Base-by-base conservation (phyloP, 2,113 vertebrate species). In the Mormyrus iriodes region DNA sequence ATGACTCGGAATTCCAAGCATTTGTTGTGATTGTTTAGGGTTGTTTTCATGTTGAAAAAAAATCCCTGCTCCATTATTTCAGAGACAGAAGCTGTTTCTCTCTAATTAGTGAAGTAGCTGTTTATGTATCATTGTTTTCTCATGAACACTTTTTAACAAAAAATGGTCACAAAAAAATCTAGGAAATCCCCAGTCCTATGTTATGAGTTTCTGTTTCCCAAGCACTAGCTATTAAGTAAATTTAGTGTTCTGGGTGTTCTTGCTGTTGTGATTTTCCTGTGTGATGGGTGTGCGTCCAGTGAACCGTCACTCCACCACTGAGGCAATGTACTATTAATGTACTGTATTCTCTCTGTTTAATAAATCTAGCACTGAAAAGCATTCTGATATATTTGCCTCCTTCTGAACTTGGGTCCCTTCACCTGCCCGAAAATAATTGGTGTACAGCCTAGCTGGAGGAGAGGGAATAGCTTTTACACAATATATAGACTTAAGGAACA, bases 41-140 rank as follows among this genome's bases (percentile, higher is more conserved):
- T 10, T 84, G 44, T 84, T 84, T 84, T 44, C 82, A n/a, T 84
- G n/a, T 24, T 48, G 15, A 48, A 84, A 84, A 84, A 84, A 84
- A 84, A 12, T 69, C 82, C 82, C 82, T n/a, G 39, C 42, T 84
- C 82, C 82, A 84, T 84, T 84, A 84, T 42, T 84, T 84, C 82
- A 84, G 35, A 84, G 82, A 39, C 35, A 39, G 82, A 48, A 46
- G 82, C 39, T n/a, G n/a, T 84, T 46, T 42, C 44, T 46, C 82
- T 84, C 82, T 48, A 44, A 48, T 84, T 48, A 84, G 39, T 84
- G 76, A 82, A 82, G 42, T 82, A 44, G 39, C 19, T 84, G 35
- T 84, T 46, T 84, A 24, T 84, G 7, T 46, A n/a, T 48, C 82
- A 44, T 19, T 84, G 82, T n/a, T 44, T 84, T 84, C 24, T 84